Evolutionary conservation across 2,888 invertebrate species (phyloP).

Genomic region (Idaea biselata): DNA sequence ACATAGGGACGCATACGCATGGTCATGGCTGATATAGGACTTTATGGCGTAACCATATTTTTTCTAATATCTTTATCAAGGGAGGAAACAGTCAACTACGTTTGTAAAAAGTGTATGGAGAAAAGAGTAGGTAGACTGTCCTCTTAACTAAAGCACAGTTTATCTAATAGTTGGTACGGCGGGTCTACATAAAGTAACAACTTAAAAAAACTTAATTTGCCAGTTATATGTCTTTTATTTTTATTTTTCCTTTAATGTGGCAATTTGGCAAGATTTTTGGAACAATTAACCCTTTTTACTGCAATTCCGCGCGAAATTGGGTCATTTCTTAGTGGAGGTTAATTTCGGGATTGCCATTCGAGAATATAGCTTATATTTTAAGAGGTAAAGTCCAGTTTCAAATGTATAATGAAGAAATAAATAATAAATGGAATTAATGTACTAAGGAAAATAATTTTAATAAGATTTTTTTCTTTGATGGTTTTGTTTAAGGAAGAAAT

Average conservation of each 20-base stretch:
- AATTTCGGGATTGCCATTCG: neutral
- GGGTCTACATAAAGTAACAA: neutral
- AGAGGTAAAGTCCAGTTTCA: neutral
- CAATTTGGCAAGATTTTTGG: slow-evolving; percentile 50
- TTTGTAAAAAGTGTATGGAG: too few species aligned
- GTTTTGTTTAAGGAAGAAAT: neutral
- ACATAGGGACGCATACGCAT: too few species aligned
- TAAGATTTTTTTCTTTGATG: neutral
- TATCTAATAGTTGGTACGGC: too few species aligned
- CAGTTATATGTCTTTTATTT: slow-evolving; percentile 23
- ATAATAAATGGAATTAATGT: neutral
- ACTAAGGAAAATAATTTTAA: neutral
- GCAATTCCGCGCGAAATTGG: slow-evolving; percentile 23
- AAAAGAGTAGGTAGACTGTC: too few species aligned
- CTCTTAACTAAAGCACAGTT: too few species aligned
- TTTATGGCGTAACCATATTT: too few species aligned
- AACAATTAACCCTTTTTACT: slow-evolving; percentile 46
- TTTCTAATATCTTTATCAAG: too few species aligned
- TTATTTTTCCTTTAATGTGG: slow-evolving; percentile 42
- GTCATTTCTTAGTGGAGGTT: slow-evolving; percentile 13
- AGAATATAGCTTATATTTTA: neutral
- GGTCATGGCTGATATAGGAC: too few species aligned
- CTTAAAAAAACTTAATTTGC: slow-evolving; percentile 12
- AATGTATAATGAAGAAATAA: neutral
- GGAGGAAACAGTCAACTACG: too few species aligned